Evolutionary conservation across 2,797 vertebrate species (phyloP), one percentile per base, ranked within the genome.

Genomic region (Rhabdophis nuchalis): DNA sequence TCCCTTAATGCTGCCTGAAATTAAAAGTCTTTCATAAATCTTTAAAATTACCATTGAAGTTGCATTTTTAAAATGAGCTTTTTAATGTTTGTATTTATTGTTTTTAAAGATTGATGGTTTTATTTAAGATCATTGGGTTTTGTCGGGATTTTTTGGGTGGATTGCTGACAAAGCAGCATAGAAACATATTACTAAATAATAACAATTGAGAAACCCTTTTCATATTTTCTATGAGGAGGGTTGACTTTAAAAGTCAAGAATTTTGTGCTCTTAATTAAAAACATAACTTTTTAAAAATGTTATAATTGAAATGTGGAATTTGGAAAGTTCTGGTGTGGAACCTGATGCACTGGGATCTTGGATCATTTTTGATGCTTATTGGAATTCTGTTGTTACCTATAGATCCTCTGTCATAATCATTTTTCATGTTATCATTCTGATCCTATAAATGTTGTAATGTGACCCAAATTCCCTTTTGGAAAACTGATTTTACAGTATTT

Each of bases 381-480:
- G 27, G 57, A 27, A 88, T 61, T 46, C 32, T 85, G 11, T 32
- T 64, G 68, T 41, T 53, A 90, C 41, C 54, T 46, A 12, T 41
- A 89, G 85, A 32, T 4, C 10, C 20, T 50, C 23, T 60, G 41
- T 60, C 29, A 2, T n/a, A 91, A 88, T 77, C 82, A 60, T 87
- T 1, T 94, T 93, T 27, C 36, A 50, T 36, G 61, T 89, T 27
- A 23, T 77, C 8, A 23, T 91, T 86, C 57, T 91, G 0, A 89
- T 88, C 93, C 86, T 90, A 4, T 58, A 91, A 92, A 23, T 89
- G 46, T 89, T 46, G 54, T 88, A 88, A 91, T 77, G 86, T 89
- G 95, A 90, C 88, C 85, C 54, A 92, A 94, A 91, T 89, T 58
- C 5, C 61, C 58, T 88, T 60, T 94, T 93, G 60, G 50, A 95